These are phyloP conservation scores for Heliothis subflexa DNA, from an alignment of 1,140 invertebrate genomes.

Conservation along the genomic window DNA sequence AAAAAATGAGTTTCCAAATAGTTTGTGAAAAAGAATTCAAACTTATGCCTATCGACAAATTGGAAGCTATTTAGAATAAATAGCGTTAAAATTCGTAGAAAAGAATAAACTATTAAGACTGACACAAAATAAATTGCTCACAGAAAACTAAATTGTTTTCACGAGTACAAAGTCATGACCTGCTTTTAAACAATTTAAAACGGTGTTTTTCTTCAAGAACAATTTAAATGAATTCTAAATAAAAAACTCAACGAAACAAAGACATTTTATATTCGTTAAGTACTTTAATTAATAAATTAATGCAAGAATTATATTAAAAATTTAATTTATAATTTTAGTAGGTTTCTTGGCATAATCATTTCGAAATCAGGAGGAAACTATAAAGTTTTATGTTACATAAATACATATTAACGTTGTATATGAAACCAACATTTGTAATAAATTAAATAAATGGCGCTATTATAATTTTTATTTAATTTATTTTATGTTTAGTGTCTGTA, in stretches of 20 bases:
- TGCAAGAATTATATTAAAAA: constrained; percentile 38
- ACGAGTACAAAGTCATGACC: constrained; percentile 22
- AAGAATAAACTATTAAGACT: constrained; percentile 15
- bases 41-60: background rate
- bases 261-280: constrained; percentile 37
- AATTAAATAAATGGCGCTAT: constrained; percentile 16
- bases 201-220: constrained; percentile 9
- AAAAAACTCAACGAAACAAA: constrained; percentile 29
- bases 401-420: constrained; percentile 45
- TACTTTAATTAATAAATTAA: constrained; percentile 43
- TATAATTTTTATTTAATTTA: constrained; percentile 39
- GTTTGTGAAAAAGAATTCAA: background rate
- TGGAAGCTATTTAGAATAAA: constrained; percentile 18
- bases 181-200: constrained; percentile 25
- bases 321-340: constrained; percentile 25
- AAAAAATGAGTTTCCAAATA: background rate
- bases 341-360: constrained; percentile 29
- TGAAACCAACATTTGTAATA: constrained; percentile 19
- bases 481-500: constrained; percentile 26
- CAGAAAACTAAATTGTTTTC: constrained; percentile 29
- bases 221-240: background rate
- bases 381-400: constrained; percentile 43
- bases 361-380: constrained; percentile 42
- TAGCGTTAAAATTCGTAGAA: constrained; percentile 24
- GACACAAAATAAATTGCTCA: constrained; percentile 25